phyloP scores from a whole-genome alignment of 2,888 invertebrate species.

The Sceliomorpha sp. region DNA sequence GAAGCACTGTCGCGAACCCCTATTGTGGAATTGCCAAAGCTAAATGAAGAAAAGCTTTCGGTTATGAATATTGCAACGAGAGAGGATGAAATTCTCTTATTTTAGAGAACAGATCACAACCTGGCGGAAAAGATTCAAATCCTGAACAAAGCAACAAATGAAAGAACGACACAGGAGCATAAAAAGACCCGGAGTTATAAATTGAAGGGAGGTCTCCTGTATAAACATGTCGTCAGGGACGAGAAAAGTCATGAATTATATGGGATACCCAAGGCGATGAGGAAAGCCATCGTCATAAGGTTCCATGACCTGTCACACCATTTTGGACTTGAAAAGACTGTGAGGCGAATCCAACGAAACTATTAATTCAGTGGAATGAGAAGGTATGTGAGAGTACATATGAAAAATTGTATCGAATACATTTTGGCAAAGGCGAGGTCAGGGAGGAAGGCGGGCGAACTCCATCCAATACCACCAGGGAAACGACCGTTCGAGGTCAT shows the following conservation, averaged over 20 bases:
- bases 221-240: not conserved
- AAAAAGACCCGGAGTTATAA: not conserved
- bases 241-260: slow-evolving; percentile 8
- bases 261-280: slow-evolving; percentile 26
- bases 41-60: not conserved
- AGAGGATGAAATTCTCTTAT: slow-evolving; percentile 7
- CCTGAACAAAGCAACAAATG: slow-evolving; percentile 63
- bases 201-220: slow-evolving; percentile 7
- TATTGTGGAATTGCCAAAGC: not conserved
- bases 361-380: slow-evolving; percentile 55
- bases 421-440: slow-evolving; percentile 27
- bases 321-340: slow-evolving; percentile 32
- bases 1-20: slow-evolving; percentile 34
- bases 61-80: slow-evolving; percentile 10
- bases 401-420: slow-evolving; percentile 55
- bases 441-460: slow-evolving; percentile 45
- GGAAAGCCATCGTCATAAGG: slow-evolving; percentile 28
- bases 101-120: slow-evolving; percentile 15
- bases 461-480: slow-evolving; percentile 58
- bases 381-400: slow-evolving; percentile 40
- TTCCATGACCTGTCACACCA: slow-evolving; percentile 49
- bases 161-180: not conserved
- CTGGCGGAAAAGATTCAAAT: slow-evolving; percentile 48
- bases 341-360: slow-evolving; percentile 16
- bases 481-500: slow-evolving; percentile 52